These are phyloP conservation scores for Cephalopachus bancanus DNA, from an alignment of 2,797 vertebrate species.

Conservation along the genomic window DNA sequence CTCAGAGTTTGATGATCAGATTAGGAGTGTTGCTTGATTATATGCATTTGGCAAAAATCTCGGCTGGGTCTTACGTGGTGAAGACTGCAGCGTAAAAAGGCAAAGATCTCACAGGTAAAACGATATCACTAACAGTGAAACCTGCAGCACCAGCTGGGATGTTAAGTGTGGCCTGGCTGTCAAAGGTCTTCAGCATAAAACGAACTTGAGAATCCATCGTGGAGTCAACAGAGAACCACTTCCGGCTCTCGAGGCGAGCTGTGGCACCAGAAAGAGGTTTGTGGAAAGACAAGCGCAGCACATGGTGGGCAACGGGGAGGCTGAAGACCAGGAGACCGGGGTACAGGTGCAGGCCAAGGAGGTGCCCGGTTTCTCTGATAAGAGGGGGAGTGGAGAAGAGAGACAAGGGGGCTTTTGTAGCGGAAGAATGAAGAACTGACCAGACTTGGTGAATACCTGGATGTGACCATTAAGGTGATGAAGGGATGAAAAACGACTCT, in stretches of 20 bases:
- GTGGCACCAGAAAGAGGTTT: neutral
- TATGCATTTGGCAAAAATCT: neutral
- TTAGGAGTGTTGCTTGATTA: no score
- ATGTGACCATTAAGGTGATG: neutral
- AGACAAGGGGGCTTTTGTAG: neutral
- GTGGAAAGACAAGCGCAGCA: neutral
- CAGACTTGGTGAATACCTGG: neutral
- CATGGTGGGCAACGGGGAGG: neutral
- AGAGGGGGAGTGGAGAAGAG: neutral
- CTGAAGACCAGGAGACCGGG: neutral
- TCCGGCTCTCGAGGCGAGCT: constrained; percentile 4
- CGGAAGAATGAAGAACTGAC: neutral
- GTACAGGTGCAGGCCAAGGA: neutral
- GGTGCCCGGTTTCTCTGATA: neutral
- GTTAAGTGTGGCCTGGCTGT: neutral
- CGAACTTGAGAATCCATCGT: neutral
- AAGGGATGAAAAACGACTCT: neutral
- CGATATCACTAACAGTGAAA: neutral
- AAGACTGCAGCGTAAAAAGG: neutral
- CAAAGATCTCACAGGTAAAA: neutral
- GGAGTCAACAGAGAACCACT: neutral
- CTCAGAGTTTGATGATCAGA: no score
- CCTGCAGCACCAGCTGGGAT: neutral
- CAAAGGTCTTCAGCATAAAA: neutral
- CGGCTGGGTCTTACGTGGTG: neutral